Conservation (phyloP, 2,888 invertebrate genomes). For the Acanthosepion lycidas region DNA sequence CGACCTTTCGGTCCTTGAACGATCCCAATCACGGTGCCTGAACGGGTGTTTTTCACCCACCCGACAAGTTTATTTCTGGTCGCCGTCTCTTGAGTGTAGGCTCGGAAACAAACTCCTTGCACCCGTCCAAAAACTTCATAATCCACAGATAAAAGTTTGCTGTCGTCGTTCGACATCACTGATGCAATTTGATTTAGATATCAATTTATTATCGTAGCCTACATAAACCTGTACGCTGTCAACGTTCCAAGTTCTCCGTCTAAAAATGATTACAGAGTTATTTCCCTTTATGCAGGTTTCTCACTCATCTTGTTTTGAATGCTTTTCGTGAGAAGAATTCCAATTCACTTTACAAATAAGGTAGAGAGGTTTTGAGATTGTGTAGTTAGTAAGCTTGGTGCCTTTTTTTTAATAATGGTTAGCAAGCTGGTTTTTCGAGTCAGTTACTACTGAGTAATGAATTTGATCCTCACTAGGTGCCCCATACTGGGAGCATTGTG, state of each 20-base stretch:
- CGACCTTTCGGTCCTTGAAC: not conserved
- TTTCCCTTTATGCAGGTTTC: not conserved
- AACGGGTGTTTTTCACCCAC: not conserved
- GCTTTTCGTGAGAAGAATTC: no score
- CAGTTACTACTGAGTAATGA: no score
- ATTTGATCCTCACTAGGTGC: no score
- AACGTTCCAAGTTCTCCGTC: not conserved
- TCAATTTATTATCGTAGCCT: not conserved
- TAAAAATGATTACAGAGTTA: not conserved
- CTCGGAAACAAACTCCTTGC: slow-evolving; percentile 41
- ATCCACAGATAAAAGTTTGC: slow-evolving; percentile 35
- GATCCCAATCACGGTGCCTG: not conserved
- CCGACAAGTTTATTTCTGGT: not conserved
- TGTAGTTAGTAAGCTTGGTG: no score
- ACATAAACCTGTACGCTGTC: not conserved
- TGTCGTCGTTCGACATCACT: not conserved
- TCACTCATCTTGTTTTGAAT: not conserved
- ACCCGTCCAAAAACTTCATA: slow-evolving; percentile 34
- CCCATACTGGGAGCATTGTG: no score
- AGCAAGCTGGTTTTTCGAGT: no score
- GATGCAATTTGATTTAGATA: not conserved
- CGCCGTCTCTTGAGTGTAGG: not conserved
- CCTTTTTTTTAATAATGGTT: no score
- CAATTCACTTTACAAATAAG: no score
- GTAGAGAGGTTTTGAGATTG: no score